These are phyloP conservation scores for Aphodius granarius DNA, from an alignment of 2,888 invertebrate genomes.

Conservation along the genomic window DNA sequence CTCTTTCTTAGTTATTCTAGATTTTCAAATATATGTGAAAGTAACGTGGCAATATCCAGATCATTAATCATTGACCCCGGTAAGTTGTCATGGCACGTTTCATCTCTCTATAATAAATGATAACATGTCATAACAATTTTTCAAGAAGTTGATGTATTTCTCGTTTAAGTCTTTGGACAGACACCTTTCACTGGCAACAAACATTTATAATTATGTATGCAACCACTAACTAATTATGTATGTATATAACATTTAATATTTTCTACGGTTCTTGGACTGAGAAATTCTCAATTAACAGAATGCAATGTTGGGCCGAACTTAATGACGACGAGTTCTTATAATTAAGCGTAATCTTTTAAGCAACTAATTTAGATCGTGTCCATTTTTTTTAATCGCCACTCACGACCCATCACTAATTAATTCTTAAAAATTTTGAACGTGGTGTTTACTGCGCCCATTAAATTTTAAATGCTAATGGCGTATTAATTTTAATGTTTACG, in stretches of 20 bases:
- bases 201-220: not conserved
- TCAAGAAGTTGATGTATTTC: not conserved
- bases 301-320: not conserved
- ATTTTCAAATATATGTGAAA: not conserved
- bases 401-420: not conserved
- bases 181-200: not conserved
- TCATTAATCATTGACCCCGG: not conserved
- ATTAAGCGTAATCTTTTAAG: not conserved
- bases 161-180: not conserved
- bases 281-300: not conserved
- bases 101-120: not conserved
- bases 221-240: too few species aligned
- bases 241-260: not conserved
- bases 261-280: not conserved
- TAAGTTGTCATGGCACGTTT: not conserved
- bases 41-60: not conserved
- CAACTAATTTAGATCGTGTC: not conserved
- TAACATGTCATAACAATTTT: not conserved
- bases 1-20: not conserved
- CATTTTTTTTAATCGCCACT: not conserved
- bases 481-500: not conserved
- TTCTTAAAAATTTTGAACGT: not conserved
- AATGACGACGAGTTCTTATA: not conserved
- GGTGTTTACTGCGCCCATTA: not conserved
- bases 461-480: not conserved